phyloP scores from a whole-genome alignment of 2,888 invertebrate species.

The Lithophane ornitopus region DNA sequence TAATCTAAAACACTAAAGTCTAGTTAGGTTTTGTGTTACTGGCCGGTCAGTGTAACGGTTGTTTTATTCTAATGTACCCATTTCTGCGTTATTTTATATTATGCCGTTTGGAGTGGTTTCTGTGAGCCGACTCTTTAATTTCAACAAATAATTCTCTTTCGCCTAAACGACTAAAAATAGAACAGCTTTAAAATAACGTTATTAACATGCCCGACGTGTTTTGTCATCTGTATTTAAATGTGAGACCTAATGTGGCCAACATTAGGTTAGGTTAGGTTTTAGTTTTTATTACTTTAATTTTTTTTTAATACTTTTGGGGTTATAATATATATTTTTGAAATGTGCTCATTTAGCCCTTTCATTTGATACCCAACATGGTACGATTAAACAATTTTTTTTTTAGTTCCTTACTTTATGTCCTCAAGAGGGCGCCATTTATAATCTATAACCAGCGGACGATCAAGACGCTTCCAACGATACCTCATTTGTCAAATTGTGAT shows the following conservation, averaged over 20 bases:
- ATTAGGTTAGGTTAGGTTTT: no score
- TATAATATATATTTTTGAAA: no score
- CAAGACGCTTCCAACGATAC: no score
- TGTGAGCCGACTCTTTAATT: background rate
- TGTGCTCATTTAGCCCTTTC: no score
- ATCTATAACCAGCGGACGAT: no score
- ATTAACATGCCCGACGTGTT: background rate
- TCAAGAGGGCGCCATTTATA: no score
- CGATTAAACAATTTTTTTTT: no score
- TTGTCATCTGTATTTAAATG: background rate
- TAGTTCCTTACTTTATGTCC: no score
- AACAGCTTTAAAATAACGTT: background rate
- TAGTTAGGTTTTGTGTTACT: background rate
- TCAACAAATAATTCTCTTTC: background rate
- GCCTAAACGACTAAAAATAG: background rate
- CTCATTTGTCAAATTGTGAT: no score
- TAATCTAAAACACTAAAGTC: conserved; percentile 1
- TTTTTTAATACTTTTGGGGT: no score
- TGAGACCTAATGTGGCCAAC: background rate
- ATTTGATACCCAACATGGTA: no score
- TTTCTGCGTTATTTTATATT: conserved; percentile 2
- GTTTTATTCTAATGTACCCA: background rate
- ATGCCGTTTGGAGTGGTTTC: background rate
- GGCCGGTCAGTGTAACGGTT: background rate
- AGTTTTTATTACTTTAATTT: no score